phyloP scores from a whole-genome alignment of 1,140 invertebrate species.

The Fopius arisanus region DNA sequence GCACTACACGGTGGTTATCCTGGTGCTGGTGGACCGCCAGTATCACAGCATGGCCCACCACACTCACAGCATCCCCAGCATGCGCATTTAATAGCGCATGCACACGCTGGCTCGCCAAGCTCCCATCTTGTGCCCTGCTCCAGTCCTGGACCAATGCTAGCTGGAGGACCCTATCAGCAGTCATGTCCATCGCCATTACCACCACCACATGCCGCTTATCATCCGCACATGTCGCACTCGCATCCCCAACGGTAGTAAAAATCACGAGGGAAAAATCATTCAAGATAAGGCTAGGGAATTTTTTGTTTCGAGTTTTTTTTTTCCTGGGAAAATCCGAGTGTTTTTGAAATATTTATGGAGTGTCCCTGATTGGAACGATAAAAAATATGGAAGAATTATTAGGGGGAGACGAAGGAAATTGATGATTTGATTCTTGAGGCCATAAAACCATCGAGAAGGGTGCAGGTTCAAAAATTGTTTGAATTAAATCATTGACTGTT shows the following conservation, averaged over 20 bases:
- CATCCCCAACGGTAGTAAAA: conserved; percentile 76
- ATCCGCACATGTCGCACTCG: conserved; percentile 71
- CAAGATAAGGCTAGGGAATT: not conserved
- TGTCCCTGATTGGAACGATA: not conserved
- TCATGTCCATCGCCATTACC: conserved; percentile 71
- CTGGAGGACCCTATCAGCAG: conserved; percentile 66
- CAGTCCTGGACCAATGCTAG: conserved; percentile 65
- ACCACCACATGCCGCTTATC: conserved; percentile 66
- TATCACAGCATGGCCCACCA: conserved; percentile 72
- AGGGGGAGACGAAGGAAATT: not conserved
- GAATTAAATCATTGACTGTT: no score
- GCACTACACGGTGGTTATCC: conserved; percentile 66
- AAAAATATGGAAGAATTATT: not conserved
- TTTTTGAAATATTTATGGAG: not conserved
- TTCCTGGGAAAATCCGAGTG: not conserved
- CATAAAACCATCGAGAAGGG: not conserved
- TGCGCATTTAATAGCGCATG: conserved; percentile 68
- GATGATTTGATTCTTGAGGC: not conserved
- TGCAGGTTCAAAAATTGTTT: not conserved
- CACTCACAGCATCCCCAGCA: conserved; percentile 68
- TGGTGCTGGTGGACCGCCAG: conserved; percentile 58
- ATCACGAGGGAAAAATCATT: not conserved
- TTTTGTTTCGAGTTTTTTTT: not conserved
- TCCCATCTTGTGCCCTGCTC: conserved; percentile 71
- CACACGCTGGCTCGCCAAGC: conserved; percentile 68